Conservation (phyloP, 2,113 vertebrate species). For the Crotalus helleri region DNA sequence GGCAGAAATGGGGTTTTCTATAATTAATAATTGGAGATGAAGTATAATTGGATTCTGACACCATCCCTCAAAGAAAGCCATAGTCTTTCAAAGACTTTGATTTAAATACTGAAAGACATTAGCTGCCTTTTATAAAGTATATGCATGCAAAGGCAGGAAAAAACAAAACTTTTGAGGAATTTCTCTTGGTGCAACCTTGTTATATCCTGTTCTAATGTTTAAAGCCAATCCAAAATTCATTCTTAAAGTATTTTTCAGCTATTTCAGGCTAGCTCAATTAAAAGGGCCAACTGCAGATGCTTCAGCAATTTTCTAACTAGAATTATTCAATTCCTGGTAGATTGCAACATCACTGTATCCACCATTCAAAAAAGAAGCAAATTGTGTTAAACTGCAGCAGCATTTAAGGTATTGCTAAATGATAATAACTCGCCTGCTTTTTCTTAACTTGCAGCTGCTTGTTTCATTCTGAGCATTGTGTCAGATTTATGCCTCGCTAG, state of each 20-base stretch:
- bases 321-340: rapidly evolving
- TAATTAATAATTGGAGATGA: no score
- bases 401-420: background rate
- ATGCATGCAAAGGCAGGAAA: constrained; percentile 7
- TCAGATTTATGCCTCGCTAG: constrained; percentile 36
- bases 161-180: background rate
- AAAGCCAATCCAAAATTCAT: constrained; percentile 29
- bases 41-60: no score
- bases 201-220: constrained; percentile 18
- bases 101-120: constrained; percentile 62
- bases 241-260: background rate
- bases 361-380: background rate
- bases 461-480: rapidly evolving
- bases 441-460: constrained; percentile 14
- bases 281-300: background rate
- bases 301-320: constrained; percentile 21
- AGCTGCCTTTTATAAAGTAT: constrained; percentile 45
- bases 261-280: background rate
- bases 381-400: background rate
- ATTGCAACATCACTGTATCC: background rate
- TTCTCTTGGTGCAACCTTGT: background rate
- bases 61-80: constrained; percentile 51
- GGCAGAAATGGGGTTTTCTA: no score
- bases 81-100: constrained; percentile 42
- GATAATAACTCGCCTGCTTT: background rate